Base-by-base conservation (phyloP, 2,113 vertebrate species). In the Pogonocichla stellata region DNA sequence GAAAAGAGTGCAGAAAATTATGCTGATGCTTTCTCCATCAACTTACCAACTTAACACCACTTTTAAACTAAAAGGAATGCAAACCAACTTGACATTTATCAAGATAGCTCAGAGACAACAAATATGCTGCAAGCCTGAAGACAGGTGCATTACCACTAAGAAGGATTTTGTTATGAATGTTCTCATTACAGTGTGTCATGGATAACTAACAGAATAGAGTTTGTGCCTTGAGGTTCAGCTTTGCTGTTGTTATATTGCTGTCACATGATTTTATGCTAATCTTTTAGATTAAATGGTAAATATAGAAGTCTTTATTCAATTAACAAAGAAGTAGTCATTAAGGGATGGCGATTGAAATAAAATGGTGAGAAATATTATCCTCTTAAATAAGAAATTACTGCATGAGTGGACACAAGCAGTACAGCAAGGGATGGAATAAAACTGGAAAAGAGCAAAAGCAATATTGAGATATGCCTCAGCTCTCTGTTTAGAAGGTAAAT, bases 141-240 rank as follows among this genome's bases (percentile, higher is more conserved):
- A 96, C 92, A 96, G 92, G 94, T 95, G 85, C 75, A 42, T 93
- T 83, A 74, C 88, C 57, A 80, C 51, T 90, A 90, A 78, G 93
- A 78, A 94, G 67, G 75, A 94, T 93, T 96, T 96, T 95, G 84
- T 95, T 95, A 90, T 86, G 82, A 96, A 86, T 95, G 56, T 92
- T 95, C 93, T 96, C 87, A 78, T 95, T 96, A 80, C 43, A 66
- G 81, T 78, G 67, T 95, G 94, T 86, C 88, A 86, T 88, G 87
- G 94, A 82, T 94, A 96, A 95, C 80, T 91, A 91, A 94, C 84
- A 90, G 72, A 72, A 67, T 40, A 80, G 56, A 86, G 31, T 85
- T 83, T 95, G 51, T 83, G 85, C 93, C 86, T 95, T 96, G 82
- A 93, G 85, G 85, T 95, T 96, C 75, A 92, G 72, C 51, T 95